Base-by-base conservation (phyloP, 2,113 vertebrate genomes). In the Hyperopisus bebe region DNA sequence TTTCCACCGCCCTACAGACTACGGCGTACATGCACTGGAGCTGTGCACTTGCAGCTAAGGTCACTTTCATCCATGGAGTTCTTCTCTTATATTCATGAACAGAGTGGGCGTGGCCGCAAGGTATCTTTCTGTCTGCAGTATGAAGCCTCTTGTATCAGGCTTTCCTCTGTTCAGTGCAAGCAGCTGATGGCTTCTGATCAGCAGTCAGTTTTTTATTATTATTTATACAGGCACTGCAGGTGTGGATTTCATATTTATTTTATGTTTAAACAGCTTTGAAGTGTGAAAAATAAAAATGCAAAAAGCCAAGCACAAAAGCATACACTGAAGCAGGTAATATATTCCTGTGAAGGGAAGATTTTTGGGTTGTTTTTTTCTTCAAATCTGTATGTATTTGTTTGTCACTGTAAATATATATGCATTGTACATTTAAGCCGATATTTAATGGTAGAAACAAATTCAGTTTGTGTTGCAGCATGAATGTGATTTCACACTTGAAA, bases 221-320 rank as follows among this genome's bases (percentile, higher is more conserved):
- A 77, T 83, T 89, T 88, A 44, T 46, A 88, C 55, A 62, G 42
- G 87, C 19, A 80, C 35, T 62, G 39, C 80, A 82, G 70, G 24
- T 50, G 27, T 89, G 80, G 39, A 83, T 80, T 58, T 51, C 15
- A 35, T 89, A 82, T 89, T 53, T 82, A 35, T 82, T 77, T 62
- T 84, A 46, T 89, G 51, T 66, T 89, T 89, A 53, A 84, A 10
- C 88, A 62, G 80, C 88, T 89, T 47, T 89, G 80, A 83, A 84
- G 42, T 31, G 50, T 85, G 80, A 44, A 62, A 85, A 21, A 80
- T 21, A 51, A 46, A 24, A 89, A 89, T 83, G 48, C 88, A 89
- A 89, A 80, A 89, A 82, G 48, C 88, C 31, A 82, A 89, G 88
- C 88, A 89, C 77, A 89, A 84, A 85, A 89, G 31, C 50, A 35